Evolutionary conservation across 2,113 vertebrate species (phyloP).

Genomic region (Isichthys henryi): DNA sequence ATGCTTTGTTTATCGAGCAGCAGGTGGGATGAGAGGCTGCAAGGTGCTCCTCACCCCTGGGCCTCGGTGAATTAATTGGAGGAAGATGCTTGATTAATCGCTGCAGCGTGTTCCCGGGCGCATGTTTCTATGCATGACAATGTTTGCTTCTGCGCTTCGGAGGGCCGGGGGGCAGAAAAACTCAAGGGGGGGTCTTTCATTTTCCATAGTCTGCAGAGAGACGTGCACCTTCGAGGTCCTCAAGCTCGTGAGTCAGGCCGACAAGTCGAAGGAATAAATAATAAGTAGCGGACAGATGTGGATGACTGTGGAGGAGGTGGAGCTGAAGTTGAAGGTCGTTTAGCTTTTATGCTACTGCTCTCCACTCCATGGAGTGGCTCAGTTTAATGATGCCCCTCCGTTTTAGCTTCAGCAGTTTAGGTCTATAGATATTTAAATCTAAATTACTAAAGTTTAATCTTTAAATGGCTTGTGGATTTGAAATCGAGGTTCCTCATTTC

Average conservation of each 20-base stretch:
- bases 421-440: background rate
- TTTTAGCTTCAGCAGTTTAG: background rate
- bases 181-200: background rate
- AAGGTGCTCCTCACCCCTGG: background rate
- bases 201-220: background rate
- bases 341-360: background rate
- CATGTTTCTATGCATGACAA: conserved; percentile 1
- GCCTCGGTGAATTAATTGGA: background rate
- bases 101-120: background rate
- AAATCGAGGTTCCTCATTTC: background rate
- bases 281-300: background rate
- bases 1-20: background rate
- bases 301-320: background rate
- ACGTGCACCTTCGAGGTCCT: background rate
- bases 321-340: background rate
- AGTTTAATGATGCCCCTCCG: conserved; percentile 32
- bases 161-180: background rate
- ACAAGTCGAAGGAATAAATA: background rate
- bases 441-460: background rate
- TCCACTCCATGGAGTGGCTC: background rate
- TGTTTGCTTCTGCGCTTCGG: background rate
- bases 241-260: background rate
- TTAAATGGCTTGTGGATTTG: background rate
- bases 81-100: conserved; percentile 3
- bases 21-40: conserved; percentile 3